phyloP scores from a whole-genome alignment of 2,113 vertebrate genomes.

The Aspidoscelis tigris region DNA sequence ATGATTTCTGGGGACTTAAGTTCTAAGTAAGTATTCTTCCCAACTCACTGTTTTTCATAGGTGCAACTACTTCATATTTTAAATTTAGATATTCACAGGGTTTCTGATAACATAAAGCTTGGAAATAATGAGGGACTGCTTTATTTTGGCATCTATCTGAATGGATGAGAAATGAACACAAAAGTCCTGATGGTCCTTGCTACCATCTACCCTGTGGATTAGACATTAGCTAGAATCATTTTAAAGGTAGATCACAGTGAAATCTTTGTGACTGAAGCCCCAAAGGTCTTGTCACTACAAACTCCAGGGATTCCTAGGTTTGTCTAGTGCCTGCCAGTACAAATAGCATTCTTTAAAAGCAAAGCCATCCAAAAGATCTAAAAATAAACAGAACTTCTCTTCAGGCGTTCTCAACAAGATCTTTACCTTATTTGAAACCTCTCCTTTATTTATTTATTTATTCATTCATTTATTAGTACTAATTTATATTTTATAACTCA shows the following conservation, averaged over 20 bases:
- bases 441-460: background rate
- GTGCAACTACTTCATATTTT: too few relatives aligned
- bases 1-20: too few relatives aligned
- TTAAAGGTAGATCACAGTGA: background rate
- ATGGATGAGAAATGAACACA: too few relatives aligned
- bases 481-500: background rate
- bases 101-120: too few relatives aligned
- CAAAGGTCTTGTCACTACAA: slow-evolving; percentile 2
- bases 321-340: background rate
- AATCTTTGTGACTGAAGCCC: slow-evolving; percentile 9
- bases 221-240: slow-evolving; percentile 7
- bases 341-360: slow-evolving; percentile 6
- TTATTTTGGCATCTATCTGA: too few relatives aligned
- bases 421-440: slow-evolving; percentile 4
- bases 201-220: background rate
- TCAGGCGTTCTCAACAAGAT: background rate
- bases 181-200: too few relatives aligned
- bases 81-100: too few relatives aligned
- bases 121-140: too few relatives aligned
- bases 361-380: background rate
- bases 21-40: too few relatives aligned
- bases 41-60: too few relatives aligned
- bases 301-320: background rate
- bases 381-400: slow-evolving; percentile 1
- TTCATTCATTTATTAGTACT: too few relatives aligned